Base-by-base conservation (phyloP, 2,888 invertebrate species). In the Dasypolia templi region DNA sequence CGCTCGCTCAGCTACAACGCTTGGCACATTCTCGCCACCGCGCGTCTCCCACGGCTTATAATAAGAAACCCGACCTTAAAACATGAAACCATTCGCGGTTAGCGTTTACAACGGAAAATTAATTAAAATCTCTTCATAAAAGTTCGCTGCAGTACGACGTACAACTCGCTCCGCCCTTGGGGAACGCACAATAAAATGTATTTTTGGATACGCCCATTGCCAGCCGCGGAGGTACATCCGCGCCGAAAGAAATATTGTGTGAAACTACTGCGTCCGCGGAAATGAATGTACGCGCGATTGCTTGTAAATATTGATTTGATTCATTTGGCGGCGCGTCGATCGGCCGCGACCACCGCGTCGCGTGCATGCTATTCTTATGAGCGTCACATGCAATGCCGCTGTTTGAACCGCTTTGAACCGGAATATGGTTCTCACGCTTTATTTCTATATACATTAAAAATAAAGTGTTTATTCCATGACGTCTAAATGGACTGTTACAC, bases 121-220 rank as follows among this genome's bases (percentile, higher is more conserved):
- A 92, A 92, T 93, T 92, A 92, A 93, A 93, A 93, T 93, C 90
- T 91, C 89, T 94, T 92, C 91, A 92, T 92, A 93, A 91, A 91
- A 83, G 73, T 79, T 75, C 65, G 84, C 77, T 86, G 80, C 86
- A 85, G 79, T 78, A 82, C 83, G 71, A 75, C 84, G 82, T 79
- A 83, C 83, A 84, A 84, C 77, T 86, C 86, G 82, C 80, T 78
- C 81, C 92, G 95, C 95, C 95, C 95, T 95, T 95, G 95, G 91
- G 90, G 91, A 93, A 92, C 92, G 91, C 92, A 95, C 94, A 94
- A 94, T 95, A 95, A 95, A 95, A 94, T 92, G 87, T 95, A 95
- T 95, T 95, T 95, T 94, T 92, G 93, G 95, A 93, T 83, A 91
- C 91, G 91, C 92, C 93, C 94, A 95, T 94, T 95, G 95, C 95